phyloP scores from a whole-genome alignment of 1,140 invertebrate genomes.

The Orius insidiosus region DNA sequence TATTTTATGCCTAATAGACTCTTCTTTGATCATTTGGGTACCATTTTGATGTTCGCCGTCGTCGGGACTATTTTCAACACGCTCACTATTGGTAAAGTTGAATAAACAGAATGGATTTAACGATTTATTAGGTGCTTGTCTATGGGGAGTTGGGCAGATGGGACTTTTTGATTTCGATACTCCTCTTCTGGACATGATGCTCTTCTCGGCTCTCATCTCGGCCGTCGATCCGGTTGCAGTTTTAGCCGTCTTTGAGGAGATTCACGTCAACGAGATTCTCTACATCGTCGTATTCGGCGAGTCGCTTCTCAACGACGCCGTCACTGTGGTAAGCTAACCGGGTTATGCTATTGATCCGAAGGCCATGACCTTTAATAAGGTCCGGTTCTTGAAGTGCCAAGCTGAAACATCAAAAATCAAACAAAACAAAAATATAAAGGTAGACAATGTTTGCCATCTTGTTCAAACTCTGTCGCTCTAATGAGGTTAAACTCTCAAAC shows the following conservation, averaged over 20 bases:
- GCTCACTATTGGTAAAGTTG: slow-evolving; percentile 88
- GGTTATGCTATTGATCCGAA: too few relatives aligned
- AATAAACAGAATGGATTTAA: too few relatives aligned
- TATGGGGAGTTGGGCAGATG: slow-evolving; percentile 67
- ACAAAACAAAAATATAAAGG: too few relatives aligned
- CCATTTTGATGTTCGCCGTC: slow-evolving; percentile 89
- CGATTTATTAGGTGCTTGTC: slow-evolving; percentile 46
- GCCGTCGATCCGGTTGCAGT: slow-evolving; percentile 98
- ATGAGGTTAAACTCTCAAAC: too few relatives aligned
- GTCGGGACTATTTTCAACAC: slow-evolving; percentile 93
- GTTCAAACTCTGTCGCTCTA: too few relatives aligned
- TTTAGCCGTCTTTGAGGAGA: slow-evolving; percentile 96
- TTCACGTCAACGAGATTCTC: slow-evolving; percentile 95
- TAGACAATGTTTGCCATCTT: too few relatives aligned
- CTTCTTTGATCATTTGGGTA: slow-evolving; percentile 94
- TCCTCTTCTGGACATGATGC: slow-evolving; percentile 70
- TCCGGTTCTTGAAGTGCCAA: too few relatives aligned
- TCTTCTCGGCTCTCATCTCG: slow-evolving; percentile 93
- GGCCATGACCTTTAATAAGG: too few relatives aligned
- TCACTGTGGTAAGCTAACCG: slow-evolving; percentile 73
- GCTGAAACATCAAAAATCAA: too few relatives aligned
- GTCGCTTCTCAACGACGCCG: slow-evolving; percentile 91
- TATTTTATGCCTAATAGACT: slow-evolving; percentile 96
- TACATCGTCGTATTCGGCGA: slow-evolving; percentile 99
- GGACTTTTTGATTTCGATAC: slow-evolving; percentile 68